Evolutionary conservation across 2,797 vertebrate genomes (phyloP).

Genomic region (Buphagus erythrorhynchus): DNA sequence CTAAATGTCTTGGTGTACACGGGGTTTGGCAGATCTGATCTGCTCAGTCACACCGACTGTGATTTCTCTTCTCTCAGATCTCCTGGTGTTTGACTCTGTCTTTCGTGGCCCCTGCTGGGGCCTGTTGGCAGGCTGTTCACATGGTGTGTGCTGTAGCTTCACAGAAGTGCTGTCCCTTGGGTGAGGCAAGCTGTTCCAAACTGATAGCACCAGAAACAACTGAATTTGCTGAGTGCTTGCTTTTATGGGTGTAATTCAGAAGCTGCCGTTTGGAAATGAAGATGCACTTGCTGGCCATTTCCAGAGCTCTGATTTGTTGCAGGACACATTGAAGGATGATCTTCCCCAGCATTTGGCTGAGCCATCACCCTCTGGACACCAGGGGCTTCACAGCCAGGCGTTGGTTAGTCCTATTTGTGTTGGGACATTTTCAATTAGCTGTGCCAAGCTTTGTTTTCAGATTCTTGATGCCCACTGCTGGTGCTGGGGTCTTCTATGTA

Average conservation of each 20-base stretch:
- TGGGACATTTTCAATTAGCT: neutral
- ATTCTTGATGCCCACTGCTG: neutral
- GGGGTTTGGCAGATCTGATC: neutral
- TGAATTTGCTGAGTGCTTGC: neutral
- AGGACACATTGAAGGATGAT: neutral
- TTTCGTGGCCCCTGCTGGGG: fast-evolving
- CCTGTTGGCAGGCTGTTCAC: neutral
- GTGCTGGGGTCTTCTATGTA: neutral
- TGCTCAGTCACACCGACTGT: neutral
- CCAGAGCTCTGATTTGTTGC: neutral
- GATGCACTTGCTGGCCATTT: neutral
- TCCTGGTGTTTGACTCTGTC: neutral
- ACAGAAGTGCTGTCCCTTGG: neutral
- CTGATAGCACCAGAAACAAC: neutral
- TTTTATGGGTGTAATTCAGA: neutral
- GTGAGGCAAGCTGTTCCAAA: neutral
- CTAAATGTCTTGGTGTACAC: fast-evolving
- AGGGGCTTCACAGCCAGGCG: neutral
- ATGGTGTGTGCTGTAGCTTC: neutral
- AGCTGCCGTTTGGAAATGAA: neutral
- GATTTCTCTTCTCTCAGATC: neutral
- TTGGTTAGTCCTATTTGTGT: neutral
- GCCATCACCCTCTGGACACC: neutral
- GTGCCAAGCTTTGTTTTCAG: neutral
- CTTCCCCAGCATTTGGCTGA: neutral